Conservation (phyloP, 2,113 vertebrate genomes). For the Andinoacara biseriatus region DNA sequence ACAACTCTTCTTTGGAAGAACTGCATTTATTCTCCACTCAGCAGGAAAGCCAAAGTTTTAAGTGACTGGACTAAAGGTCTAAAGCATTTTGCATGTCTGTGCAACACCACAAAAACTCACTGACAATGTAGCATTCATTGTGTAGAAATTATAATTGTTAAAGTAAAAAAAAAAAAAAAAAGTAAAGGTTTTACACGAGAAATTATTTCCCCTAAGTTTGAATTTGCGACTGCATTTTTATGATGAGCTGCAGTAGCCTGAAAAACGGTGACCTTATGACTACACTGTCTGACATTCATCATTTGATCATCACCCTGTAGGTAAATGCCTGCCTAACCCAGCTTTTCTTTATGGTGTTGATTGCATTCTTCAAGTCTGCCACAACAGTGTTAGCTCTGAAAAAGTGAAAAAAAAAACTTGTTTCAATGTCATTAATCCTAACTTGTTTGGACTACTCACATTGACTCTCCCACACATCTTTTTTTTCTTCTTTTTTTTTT, state of each 20-base stretch:
- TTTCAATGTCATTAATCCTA: conserved; percentile 66
- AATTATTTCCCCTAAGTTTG: not conserved
- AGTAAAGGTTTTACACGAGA: conserved; percentile 6
- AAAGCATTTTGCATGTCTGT: conserved; percentile 59
- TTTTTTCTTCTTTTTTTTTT: conserved; percentile 44
- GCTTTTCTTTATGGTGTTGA: conserved; percentile 64
- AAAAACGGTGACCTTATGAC: conserved; percentile 38
- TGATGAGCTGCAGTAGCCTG: conserved; percentile 20
- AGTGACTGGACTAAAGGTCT: conserved; percentile 66
- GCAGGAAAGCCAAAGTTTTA: conserved; percentile 59
- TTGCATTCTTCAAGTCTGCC: conserved; percentile 65
- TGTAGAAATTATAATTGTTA: conserved; percentile 39
- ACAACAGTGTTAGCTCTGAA: conserved; percentile 58
- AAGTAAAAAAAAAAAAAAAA: not conserved
- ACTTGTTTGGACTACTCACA: conserved; percentile 72
- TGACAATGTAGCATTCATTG: conserved; percentile 31
- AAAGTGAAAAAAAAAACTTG: conserved; percentile 42
- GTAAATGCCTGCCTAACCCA: conserved; percentile 52
- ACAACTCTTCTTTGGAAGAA: conserved; percentile 82
- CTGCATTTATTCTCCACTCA: conserved; percentile 53
- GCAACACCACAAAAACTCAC: conserved; percentile 39
- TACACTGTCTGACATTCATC: conserved; percentile 37
- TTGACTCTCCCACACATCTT: conserved; percentile 61
- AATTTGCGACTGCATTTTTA: conserved; percentile 15
- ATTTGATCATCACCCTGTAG: conserved; percentile 41